These are phyloP conservation scores for Pollenia angustigena DNA, from an alignment of 2,888 invertebrate species.

Conservation along the genomic window DNA sequence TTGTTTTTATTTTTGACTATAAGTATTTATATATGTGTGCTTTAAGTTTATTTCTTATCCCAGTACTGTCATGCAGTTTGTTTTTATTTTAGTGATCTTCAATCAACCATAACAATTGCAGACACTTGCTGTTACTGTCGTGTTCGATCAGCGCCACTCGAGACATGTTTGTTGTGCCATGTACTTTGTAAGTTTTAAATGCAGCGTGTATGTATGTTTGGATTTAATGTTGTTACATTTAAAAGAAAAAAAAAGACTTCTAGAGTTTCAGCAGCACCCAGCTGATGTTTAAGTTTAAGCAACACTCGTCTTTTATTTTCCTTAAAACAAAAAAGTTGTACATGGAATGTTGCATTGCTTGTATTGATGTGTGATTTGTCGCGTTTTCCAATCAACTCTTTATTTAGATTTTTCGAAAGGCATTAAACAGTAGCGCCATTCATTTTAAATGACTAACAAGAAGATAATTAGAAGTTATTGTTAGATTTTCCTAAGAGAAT, in stretches of 20 bases:
- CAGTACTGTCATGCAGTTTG: slow-evolving; percentile 62
- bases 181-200: slow-evolving; percentile 47
- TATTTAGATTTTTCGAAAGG: slow-evolving; percentile 56
- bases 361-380: slow-evolving; percentile 73
- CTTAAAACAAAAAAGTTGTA: slow-evolving; percentile 20
- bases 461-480: slow-evolving; percentile 67
- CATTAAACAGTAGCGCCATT: slow-evolving; percentile 71
- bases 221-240: neutral
- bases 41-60: slow-evolving; percentile 43
- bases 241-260: slow-evolving; percentile 4
- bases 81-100: slow-evolving; percentile 76
- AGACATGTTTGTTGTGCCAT: slow-evolving; percentile 57
- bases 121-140: slow-evolving; percentile 76
- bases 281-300: slow-evolving; percentile 17
- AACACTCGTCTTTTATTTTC: slow-evolving; percentile 61
- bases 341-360: slow-evolving; percentile 64
- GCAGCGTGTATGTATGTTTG: slow-evolving; percentile 12
- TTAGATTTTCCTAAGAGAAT: slow-evolving; percentile 43
- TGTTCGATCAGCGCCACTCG: slow-evolving; percentile 74
- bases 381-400: slow-evolving; percentile 66
- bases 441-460: slow-evolving; percentile 46
- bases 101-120: slow-evolving; percentile 79
- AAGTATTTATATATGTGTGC: slow-evolving; percentile 20
- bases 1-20: slow-evolving; percentile 24
- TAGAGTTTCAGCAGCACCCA: slow-evolving; percentile 23